phyloP scores from a whole-genome alignment of 2,113 vertebrate species.

The Hippocampus barbouri region DNA sequence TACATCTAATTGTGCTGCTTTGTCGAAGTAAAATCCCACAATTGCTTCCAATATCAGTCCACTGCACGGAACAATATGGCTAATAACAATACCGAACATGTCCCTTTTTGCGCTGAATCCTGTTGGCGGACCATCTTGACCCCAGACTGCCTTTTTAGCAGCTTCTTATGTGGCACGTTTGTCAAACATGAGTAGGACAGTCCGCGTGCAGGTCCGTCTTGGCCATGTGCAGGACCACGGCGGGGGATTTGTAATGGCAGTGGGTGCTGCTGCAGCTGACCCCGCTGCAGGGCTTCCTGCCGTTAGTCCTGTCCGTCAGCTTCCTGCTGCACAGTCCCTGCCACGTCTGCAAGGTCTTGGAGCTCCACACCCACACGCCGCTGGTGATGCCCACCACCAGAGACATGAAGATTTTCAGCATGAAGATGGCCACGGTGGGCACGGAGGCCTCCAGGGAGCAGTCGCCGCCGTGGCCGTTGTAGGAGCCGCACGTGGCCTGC shows the following conservation, averaged over 20 bases:
- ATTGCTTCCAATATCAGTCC: constrained; percentile 18
- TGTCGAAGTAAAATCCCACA: constrained; percentile 34
- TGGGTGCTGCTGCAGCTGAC: constrained; percentile 82
- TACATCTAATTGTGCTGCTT: constrained; percentile 54
- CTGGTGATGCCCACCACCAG: constrained; percentile 98
- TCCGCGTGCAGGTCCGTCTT: constrained; percentile 91
- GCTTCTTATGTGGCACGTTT: constrained; percentile 44
- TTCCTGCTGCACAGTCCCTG: constrained; percentile 91
- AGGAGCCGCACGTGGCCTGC: constrained; percentile 76
- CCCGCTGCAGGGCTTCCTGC: constrained; percentile 82
- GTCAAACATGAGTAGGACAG: constrained; percentile 84
- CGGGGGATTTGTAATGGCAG: constrained; percentile 90
- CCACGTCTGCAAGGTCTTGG: constrained; percentile 98
- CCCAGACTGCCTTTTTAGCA: constrained; percentile 50
- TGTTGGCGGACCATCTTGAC: constrained; percentile 39
- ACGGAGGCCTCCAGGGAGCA: constrained; percentile 87
- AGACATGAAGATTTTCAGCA: constrained; percentile 99
- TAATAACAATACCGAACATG: constrained; percentile 45
- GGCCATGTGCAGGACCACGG: constrained; percentile 87
- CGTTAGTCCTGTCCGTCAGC: constrained; percentile 81
- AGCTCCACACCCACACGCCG: constrained; percentile 99
- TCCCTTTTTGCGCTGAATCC: constrained; percentile 63
- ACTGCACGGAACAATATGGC: constrained; percentile 43
- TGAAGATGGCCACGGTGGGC: constrained; percentile 91
- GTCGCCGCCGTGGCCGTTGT: constrained; percentile 72